phyloP scores from a whole-genome alignment of 2,113 vertebrate species.

The Panthera leo region DNA sequence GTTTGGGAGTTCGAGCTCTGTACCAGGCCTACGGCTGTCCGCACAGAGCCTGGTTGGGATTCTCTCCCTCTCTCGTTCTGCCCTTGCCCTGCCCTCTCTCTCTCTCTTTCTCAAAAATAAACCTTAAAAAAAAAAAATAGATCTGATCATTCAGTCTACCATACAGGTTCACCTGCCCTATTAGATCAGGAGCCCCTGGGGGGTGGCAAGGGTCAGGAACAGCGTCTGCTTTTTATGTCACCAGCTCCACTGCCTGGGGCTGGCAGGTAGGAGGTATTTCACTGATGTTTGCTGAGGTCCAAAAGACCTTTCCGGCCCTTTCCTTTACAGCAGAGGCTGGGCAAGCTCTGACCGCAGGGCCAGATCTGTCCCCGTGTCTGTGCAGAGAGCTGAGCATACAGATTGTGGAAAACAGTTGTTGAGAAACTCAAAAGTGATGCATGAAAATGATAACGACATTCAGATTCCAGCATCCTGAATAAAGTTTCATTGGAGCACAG shows the following conservation, averaged over 20 bases:
- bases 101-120: no score
- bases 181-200: neutral
- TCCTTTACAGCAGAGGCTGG: neutral
- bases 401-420: neutral
- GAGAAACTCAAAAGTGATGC: neutral
- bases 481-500: neutral
- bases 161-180: neutral
- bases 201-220: neutral
- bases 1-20: no score
- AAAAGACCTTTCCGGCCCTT: neutral
- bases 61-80: no score
- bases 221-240: neutral
- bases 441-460: neutral
- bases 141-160: neutral
- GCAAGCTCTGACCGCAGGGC: neutral
- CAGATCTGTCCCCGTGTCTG: neutral
- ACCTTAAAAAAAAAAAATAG: neutral
- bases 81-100: no score
- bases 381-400: neutral
- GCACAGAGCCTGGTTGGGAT: no score
- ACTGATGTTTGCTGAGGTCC: neutral
- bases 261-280: rapidly evolving
- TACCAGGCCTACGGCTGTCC: no score
- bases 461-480: neutral
- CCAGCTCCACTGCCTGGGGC: no score